phyloP scores from a whole-genome alignment of 2,888 invertebrate species.

The Aproaerema taeniolella region DNA sequence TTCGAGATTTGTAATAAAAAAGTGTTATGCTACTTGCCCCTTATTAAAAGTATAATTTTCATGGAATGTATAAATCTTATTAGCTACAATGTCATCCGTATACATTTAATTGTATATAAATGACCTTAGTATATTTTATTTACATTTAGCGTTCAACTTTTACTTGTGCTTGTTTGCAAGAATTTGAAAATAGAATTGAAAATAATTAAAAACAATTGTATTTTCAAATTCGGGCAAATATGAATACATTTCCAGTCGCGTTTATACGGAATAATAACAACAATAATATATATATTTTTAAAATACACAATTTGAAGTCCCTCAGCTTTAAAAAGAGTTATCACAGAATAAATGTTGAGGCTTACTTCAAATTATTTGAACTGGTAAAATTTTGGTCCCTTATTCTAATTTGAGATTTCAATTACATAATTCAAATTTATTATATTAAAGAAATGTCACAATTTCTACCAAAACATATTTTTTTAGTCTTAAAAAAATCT shows the following conservation, averaged over 20 bases:
- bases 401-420: slow-evolving; percentile 24
- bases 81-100: slow-evolving; percentile 62
- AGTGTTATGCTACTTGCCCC: no score
- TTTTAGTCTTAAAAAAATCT: slow-evolving; percentile 34
- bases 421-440: slow-evolving; percentile 15
- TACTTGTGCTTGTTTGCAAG: slow-evolving; percentile 1
- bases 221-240: no score
- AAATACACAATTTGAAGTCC: slow-evolving; percentile 56
- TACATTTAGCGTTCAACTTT: slow-evolving; percentile 26
- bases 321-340: slow-evolving; percentile 70
- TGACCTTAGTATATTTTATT: slow-evolving; percentile 29
- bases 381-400: slow-evolving; percentile 32
- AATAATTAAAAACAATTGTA: neutral
- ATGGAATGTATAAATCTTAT: slow-evolving; percentile 58
- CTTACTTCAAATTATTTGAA: slow-evolving; percentile 51
- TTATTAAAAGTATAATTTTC: no score
- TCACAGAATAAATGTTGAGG: slow-evolving; percentile 74
- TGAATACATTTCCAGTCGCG: no score
- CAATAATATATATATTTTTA: no score
- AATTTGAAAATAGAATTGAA: slow-evolving; percentile 3
- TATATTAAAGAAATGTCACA: slow-evolving; percentile 15
- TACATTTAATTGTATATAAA: slow-evolving; percentile 22
- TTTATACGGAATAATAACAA: no score
- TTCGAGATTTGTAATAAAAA: no score
- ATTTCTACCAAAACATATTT: slow-evolving; percentile 31